phyloP scores from a whole-genome alignment of 2,797 vertebrate species.

The Darevskia mixta region DNA sequence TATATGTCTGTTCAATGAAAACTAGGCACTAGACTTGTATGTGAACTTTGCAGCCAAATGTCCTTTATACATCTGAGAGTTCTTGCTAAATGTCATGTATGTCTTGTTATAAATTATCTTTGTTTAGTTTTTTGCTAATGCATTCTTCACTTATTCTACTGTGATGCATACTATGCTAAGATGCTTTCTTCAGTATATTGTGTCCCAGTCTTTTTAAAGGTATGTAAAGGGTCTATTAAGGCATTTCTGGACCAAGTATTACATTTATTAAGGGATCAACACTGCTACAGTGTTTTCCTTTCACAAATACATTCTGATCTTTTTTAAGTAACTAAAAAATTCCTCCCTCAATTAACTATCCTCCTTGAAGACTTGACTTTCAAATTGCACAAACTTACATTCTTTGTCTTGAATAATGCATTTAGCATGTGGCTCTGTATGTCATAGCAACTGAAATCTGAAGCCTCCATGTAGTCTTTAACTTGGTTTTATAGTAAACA shows the following conservation, averaged over 20 bases:
- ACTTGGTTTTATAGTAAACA: conserved; percentile 64
- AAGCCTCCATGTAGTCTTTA: conserved; percentile 50
- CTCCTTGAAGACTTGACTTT: conserved; percentile 43
- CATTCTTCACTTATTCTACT: background rate
- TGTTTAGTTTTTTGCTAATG: background rate
- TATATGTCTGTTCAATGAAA: background rate
- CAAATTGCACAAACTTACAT: conserved; percentile 38
- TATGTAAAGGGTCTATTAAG: background rate
- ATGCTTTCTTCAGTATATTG: background rate
- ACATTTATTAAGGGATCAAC: background rate
- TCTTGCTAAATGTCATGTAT: conserved; percentile 13
- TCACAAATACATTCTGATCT: conserved; percentile 33
- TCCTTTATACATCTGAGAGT: background rate
- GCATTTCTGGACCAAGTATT: conserved; percentile 20
- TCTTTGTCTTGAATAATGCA: conserved; percentile 35
- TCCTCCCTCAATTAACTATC: conserved; percentile 17
- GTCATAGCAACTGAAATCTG: conserved; percentile 40
- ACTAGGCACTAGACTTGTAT: background rate
- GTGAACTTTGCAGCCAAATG: background rate
- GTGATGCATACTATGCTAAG: conserved; percentile 6
- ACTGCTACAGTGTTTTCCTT: background rate
- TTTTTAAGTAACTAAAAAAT: conserved; percentile 19
- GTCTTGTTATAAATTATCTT: background rate
- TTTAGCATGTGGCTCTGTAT: conserved; percentile 46
- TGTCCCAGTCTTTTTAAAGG: background rate